phyloP scores from a whole-genome alignment of 2,888 invertebrate species.

The Plagodis pulveraria region DNA sequence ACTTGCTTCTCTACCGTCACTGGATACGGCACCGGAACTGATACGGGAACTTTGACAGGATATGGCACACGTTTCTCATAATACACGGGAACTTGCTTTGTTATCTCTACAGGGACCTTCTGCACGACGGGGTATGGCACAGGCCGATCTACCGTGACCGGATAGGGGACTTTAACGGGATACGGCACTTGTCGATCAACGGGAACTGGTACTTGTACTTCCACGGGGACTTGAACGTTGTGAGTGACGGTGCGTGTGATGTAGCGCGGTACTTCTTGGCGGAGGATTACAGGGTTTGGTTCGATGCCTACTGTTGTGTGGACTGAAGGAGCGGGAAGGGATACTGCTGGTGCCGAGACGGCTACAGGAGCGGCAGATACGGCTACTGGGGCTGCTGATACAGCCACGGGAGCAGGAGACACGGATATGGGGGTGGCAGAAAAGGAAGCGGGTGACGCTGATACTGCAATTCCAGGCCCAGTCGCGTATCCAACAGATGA shows the following conservation, averaged over 20 bases:
- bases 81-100: slow-evolving; percentile 77
- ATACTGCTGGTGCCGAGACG: slow-evolving; percentile 42
- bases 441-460: slow-evolving; percentile 32
- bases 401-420: slow-evolving; percentile 32
- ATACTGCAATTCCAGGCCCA: neutral
- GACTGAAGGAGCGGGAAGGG: slow-evolving; percentile 54
- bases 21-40: slow-evolving; percentile 85
- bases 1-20: slow-evolving; percentile 85
- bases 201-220: slow-evolving; percentile 80
- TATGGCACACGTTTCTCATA: slow-evolving; percentile 79
- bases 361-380: slow-evolving; percentile 40
- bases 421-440: slow-evolving; percentile 39
- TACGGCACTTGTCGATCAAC: slow-evolving; percentile 77
- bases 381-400: slow-evolving; percentile 37
- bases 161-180: slow-evolving; percentile 80
- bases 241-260: slow-evolving; percentile 77
- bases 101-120: slow-evolving; percentile 79
- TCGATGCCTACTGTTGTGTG: slow-evolving; percentile 71
- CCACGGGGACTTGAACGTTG: slow-evolving; percentile 74
- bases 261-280: slow-evolving; percentile 75
- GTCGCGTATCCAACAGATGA: slow-evolving; percentile 15
- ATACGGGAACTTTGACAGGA: slow-evolving; percentile 80
- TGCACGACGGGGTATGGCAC: slow-evolving; percentile 82
- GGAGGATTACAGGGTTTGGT: slow-evolving; percentile 74
- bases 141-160: slow-evolving; percentile 80